These are phyloP conservation scores for Drosophila sproati DNA, from an alignment of 1,140 invertebrate genomes.

Conservation along the genomic window DNA sequence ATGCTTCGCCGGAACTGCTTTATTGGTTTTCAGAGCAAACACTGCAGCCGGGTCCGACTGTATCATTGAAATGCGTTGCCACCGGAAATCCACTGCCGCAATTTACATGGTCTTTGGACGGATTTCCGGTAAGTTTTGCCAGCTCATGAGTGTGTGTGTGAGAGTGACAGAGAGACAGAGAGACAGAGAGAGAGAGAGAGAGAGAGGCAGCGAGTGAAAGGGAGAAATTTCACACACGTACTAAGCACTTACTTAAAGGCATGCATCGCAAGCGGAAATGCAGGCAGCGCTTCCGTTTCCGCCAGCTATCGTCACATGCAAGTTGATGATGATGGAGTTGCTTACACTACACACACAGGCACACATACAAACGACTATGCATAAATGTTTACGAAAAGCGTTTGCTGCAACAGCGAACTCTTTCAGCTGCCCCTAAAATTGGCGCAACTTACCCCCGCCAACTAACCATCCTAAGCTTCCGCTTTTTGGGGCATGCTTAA, in stretches of 20 bases:
- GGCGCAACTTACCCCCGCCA: too few relatives aligned
- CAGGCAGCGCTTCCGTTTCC: constrained; percentile 72
- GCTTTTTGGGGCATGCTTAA: constrained; percentile 35
- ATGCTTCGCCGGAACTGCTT: constrained; percentile 92
- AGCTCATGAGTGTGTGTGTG: constrained; percentile 10
- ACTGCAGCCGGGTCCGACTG: constrained; percentile 93
- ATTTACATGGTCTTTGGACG: constrained; percentile 94
- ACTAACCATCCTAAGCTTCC: neutral
- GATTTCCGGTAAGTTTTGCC: constrained; percentile 89
- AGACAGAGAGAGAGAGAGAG: neutral
- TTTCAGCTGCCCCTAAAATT: constrained; percentile 6
- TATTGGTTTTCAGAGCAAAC: constrained; percentile 96
- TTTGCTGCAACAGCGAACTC: constrained; percentile 8
- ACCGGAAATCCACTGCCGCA: constrained; percentile 96
- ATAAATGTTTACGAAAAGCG: constrained; percentile 56
- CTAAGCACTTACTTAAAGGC: constrained; percentile 45
- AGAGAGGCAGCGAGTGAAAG: neutral
- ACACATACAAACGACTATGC: constrained; percentile 26
- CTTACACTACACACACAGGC: constrained; percentile 5
- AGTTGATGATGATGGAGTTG: constrained; percentile 39
- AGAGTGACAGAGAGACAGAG: neutral
- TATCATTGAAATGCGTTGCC: constrained; percentile 95
- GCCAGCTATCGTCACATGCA: constrained; percentile 29
- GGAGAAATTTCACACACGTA: constrained; percentile 38
- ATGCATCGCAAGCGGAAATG: constrained; percentile 57